phyloP scores from a whole-genome alignment of 2,888 invertebrate species.

The Thereva nobilitata region DNA sequence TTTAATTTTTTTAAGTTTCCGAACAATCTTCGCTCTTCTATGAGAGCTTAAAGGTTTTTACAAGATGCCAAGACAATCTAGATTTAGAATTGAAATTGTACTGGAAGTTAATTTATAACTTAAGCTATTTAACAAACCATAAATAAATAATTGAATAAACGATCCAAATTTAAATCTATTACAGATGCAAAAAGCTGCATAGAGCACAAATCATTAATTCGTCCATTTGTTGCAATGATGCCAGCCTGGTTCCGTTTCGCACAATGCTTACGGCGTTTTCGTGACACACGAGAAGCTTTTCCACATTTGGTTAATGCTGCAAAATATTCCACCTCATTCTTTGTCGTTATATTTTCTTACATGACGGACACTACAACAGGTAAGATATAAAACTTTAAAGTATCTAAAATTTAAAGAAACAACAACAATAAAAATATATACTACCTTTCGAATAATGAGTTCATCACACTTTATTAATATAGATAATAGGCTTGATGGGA shows the following conservation, averaged over 20 bases:
- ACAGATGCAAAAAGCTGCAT: constrained; percentile 61
- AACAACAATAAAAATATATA: background rate
- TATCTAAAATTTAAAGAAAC: background rate
- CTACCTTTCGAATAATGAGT: background rate
- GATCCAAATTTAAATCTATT: constrained; percentile 11
- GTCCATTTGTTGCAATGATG: constrained; percentile 73
- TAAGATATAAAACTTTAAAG: constrained; percentile 45
- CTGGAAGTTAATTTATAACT: too few relatives aligned
- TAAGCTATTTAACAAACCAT: too few relatives aligned
- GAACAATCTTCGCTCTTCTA: background rate
- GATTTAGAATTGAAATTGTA: too few relatives aligned
- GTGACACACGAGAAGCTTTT: constrained; percentile 76
- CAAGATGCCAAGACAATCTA: too few relatives aligned
- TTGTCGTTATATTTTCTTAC: constrained; percentile 75
- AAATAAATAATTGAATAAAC: background rate
- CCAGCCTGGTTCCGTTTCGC: constrained; percentile 87
- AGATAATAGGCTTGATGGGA: too few relatives aligned
- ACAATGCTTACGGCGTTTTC: constrained; percentile 80
- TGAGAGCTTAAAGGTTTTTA: background rate
- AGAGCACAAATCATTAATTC: constrained; percentile 59
- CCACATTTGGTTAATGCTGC: constrained; percentile 85
- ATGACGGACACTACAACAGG: constrained; percentile 54
- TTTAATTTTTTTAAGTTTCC: constrained; percentile 29
- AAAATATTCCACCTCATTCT: constrained; percentile 88
- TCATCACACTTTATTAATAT: too few relatives aligned